A percentile compares a stretch with the other conserved stretches of the same genome.
Conservation (phyloP, 2,797 vertebrate genomes). For the Neosilurus hyrtlii region DNA sequence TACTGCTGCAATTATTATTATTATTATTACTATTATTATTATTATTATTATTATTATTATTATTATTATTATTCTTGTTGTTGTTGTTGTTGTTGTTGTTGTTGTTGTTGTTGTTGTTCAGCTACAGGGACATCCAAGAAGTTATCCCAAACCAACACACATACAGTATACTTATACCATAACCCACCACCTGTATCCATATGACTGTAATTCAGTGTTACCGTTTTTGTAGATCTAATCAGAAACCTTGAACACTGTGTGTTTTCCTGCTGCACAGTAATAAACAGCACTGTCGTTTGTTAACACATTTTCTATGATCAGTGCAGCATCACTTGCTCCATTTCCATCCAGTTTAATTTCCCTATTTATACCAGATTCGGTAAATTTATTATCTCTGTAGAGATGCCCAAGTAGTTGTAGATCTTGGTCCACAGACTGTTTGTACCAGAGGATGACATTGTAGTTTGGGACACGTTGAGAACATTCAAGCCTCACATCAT, state of each 20-base stretch:
- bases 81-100: too few species aligned
- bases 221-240: constrained; percentile 55
- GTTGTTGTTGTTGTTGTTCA: too few species aligned
- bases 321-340: constrained; percentile 27
- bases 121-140: neutral
- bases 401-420: constrained; percentile 56
- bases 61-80: too few species aligned
- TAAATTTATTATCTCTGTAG: accelerated
- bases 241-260: constrained; percentile 54
- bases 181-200: neutral
- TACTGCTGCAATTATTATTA: too few species aligned
- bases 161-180: neutral
- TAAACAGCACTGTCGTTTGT: constrained; percentile 55
- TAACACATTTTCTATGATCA: constrained; percentile 33
- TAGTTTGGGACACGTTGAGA: constrained; percentile 43
- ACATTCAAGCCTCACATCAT: constrained; percentile 46
- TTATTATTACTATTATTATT: too few species aligned
- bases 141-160: neutral
- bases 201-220: neutral
- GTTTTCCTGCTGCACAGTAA: constrained; percentile 61
- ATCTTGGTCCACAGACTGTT: constrained; percentile 24
- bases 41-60: too few species aligned
- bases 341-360: constrained; percentile 40
- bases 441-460: constrained; percentile 63
- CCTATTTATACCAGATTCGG: constrained; percentile 22